phyloP scores from a whole-genome alignment of 2,888 invertebrate species.

The Euproctis similis region DNA sequence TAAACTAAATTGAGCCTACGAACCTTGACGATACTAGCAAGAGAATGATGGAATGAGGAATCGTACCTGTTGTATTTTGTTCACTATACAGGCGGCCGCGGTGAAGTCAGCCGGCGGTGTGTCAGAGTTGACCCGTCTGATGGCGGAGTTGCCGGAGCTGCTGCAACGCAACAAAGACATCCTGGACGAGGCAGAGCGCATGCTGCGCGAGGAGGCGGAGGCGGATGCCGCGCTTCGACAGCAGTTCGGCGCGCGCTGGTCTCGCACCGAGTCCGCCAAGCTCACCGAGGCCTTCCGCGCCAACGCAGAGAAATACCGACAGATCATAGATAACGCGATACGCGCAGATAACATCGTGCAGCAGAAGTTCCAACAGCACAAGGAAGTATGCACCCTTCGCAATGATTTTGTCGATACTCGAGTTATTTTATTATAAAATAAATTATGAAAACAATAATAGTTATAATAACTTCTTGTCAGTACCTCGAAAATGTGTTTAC shows the following conservation, averaged over 20 bases:
- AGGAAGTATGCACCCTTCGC: no score
- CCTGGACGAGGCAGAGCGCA: slow-evolving; percentile 82
- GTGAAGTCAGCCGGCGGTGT: slow-evolving; percentile 88
- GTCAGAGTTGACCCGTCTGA: slow-evolving; percentile 80
- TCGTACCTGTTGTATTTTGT: no score
- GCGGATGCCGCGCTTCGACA: slow-evolving; percentile 90
- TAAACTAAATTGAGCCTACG: no score
- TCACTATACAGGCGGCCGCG: slow-evolving; percentile 86
- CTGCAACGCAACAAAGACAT: slow-evolving; percentile 92
- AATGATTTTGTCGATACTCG: no score
- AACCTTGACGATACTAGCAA: no score
- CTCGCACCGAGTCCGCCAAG: slow-evolving; percentile 88
- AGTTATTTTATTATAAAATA: no score
- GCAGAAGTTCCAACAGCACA: slow-evolving; percentile 88
- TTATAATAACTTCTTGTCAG: no score
- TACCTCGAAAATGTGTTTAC: no score
- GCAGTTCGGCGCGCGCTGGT: slow-evolving; percentile 96
- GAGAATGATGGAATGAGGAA: no score
- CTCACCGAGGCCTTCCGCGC: slow-evolving; percentile 92
- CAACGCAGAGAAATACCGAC: slow-evolving; percentile 94
- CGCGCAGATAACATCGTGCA: slow-evolving; percentile 88
- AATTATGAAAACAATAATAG: no score
- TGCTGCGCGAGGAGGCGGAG: slow-evolving; percentile 92
- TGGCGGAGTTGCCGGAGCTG: slow-evolving; percentile 92
- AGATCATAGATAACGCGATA: slow-evolving; percentile 93